Evolutionary conservation across 92 coral and sea anemone species (phyloP), one percentile per base, ranked within the genome.

Genomic region (Blastomussa wellsi): DNA sequence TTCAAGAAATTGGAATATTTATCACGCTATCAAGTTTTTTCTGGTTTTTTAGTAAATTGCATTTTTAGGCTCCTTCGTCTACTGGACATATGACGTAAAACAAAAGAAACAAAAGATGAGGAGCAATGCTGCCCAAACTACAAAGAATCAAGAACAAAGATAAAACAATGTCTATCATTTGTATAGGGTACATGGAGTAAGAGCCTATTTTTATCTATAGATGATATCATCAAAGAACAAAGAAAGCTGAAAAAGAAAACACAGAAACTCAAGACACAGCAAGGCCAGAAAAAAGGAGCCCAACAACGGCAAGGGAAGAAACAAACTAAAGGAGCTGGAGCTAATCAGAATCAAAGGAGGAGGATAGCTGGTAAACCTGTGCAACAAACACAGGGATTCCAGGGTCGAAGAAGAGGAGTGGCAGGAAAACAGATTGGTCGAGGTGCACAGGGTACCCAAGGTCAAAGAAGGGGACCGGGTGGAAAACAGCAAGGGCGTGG

Each of bases 161-260:
- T n/a, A n/a, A n/a, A n/a, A n/a, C n/a, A n/a, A n/a, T n/a, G n/a
- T n/a, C n/a, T n/a, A n/a, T n/a, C n/a, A n/a, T n/a, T n/a, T n/a
- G n/a, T n/a, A n/a, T n/a, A n/a, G n/a, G n/a, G n/a, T n/a, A n/a
- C n/a, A n/a, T n/a, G n/a, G n/a, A n/a, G n/a, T n/a, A n/a, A n/a
- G n/a, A n/a, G n/a, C n/a, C n/a, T 44, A 44, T 37, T 73, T 72
- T 31, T 38, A 7, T 47, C 7, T 22, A 66, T 64, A 84, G 88
- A 84, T 35, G 88, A 84, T 2, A 84, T 84, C 1, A 84, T 84
- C 51, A 84, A 84, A 67, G 88, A 84, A 0, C 88, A 84, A n/a
- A 76, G 68, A 28, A 84, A 76, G 42, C 39, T 37, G 5, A 84
- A 84, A 44, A 84, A n/a, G 79, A 84, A 84, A 64, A 37, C 83